Evolutionary conservation across 1,140 invertebrate genomes (phyloP).

Genomic region (Drosophila yakuba): DNA sequence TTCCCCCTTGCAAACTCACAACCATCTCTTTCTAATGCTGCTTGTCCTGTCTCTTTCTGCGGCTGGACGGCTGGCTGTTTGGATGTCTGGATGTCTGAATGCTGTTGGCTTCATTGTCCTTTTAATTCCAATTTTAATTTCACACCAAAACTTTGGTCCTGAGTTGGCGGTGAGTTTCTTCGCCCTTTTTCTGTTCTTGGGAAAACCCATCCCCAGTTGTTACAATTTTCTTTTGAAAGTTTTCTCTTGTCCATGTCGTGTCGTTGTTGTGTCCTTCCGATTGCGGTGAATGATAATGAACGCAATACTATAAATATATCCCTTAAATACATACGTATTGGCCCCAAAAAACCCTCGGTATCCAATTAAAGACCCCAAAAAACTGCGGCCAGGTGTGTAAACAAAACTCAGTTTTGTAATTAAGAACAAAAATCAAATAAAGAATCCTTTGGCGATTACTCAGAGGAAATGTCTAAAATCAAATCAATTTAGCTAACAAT

Average conservation of each 20-base stretch:
- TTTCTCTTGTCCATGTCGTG: conserved; percentile 57
- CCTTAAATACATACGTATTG: not conserved
- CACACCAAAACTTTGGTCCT: conserved; percentile 70
- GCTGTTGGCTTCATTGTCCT: conserved; percentile 46
- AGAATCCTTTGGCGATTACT: conserved; percentile 4
- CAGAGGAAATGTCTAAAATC: conserved; percentile 13
- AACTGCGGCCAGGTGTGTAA: conserved; percentile 12
- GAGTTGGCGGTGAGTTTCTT: conserved; percentile 1
- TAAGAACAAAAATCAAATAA: conserved; percentile 14
- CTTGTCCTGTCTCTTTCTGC: conserved; percentile 4
- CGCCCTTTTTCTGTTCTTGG: not conserved
- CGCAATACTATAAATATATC: conserved; percentile 6
- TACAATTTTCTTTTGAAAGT: conserved; percentile 60
- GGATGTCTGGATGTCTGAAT: not conserved
- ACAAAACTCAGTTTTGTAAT: conserved; percentile 19
- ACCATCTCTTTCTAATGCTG: not conserved
- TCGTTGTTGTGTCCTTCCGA: conserved; percentile 56
- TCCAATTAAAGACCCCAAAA: conserved; percentile 22
- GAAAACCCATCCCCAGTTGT: conserved; percentile 24
- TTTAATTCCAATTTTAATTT: conserved; percentile 78
- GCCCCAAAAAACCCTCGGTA: not conserved
- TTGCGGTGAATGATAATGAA: conserved; percentile 73
- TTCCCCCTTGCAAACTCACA: not conserved
- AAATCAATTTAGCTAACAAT: conserved; percentile 25
- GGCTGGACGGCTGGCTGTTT: conserved; percentile 1